Percentiles rank a stretch among this genome's conserved stretches.
Evolutionary conservation across 2,888 invertebrate genomes (phyloP).

Genomic region (Crematogaster levior): DNA sequence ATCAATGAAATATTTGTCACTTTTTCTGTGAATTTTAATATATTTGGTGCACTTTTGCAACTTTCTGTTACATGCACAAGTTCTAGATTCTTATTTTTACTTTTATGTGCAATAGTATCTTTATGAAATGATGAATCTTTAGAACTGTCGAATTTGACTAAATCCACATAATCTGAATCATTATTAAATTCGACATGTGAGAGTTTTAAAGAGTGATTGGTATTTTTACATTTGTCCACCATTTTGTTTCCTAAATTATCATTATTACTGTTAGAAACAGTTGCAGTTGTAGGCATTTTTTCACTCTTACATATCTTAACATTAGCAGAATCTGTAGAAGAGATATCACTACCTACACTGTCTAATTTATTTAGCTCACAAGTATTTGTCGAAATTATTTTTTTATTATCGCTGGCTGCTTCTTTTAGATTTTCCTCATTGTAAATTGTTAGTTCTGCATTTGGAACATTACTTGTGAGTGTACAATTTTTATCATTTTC

Average conservation of each 20-base stretch:
- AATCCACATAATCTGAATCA: not conserved
- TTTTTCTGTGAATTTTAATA: not conserved
- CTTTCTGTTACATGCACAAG: not conserved
- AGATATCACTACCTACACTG: not conserved
- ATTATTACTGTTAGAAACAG: not conserved
- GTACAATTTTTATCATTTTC: not conserved
- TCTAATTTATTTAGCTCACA: not conserved
- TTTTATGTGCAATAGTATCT: not conserved
- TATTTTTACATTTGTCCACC: not conserved
- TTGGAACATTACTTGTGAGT: slow-evolving; percentile 49
- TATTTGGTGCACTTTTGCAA: slow-evolving; percentile 1
- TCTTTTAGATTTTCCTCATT: slow-evolving; percentile 21
- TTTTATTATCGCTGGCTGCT: not conserved
- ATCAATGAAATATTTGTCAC: not conserved
- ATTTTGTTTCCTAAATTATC: slow-evolving; percentile 2
- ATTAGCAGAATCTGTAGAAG: slow-evolving; percentile 5
- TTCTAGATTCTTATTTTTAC: not conserved
- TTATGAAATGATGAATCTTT: not conserved
- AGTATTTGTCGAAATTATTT: not conserved
- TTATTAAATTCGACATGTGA: not conserved
- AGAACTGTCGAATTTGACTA: not conserved
- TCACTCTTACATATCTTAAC: slow-evolving; percentile 1
- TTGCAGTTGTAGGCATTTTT: not conserved
- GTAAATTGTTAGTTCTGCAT: not conserved
- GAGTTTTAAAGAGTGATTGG: not conserved